These are phyloP conservation scores for Chauna torquata DNA, from an alignment of 2,113 vertebrate species.

Conservation along the genomic window DNA sequence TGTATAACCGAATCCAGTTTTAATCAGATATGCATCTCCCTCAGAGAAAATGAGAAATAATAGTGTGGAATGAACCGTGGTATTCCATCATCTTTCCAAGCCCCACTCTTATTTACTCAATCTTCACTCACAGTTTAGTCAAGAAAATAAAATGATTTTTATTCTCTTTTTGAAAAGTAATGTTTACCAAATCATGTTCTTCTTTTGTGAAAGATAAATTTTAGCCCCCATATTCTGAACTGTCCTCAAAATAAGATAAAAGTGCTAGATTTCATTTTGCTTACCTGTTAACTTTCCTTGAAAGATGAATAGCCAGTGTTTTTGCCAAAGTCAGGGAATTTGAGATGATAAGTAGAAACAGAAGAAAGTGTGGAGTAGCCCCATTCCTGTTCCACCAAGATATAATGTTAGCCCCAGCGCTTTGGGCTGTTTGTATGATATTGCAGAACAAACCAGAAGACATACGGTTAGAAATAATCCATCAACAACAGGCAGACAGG, in stretches of 20 bases:
- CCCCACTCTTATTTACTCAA: neutral
- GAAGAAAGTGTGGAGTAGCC: neutral
- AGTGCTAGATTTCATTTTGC: neutral
- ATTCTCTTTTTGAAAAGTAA: neutral
- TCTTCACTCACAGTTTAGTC: neutral
- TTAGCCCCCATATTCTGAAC: neutral
- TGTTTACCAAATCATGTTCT: neutral
- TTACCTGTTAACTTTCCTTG: conserved; percentile 4
- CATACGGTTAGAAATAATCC: neutral
- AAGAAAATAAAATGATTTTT: neutral
- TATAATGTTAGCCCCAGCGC: neutral
- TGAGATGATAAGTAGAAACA: neutral
- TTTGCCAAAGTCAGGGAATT: conserved; percentile 22
- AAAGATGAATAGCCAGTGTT: neutral
- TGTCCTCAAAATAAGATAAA: neutral
- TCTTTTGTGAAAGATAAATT: neutral
- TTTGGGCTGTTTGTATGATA: neutral
- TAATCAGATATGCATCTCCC: neutral
- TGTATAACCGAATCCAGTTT: neutral
- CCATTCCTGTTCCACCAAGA: neutral
- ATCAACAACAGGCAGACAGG: neutral
- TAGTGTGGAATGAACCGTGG: neutral
- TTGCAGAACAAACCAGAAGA: neutral
- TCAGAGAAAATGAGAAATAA: conserved; percentile 15
- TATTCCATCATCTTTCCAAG: neutral